Percentiles rank a stretch among this genome's conserved stretches.
Conservation (phyloP, 1,140 invertebrate species). For the Homalodisca vitripennis region DNA sequence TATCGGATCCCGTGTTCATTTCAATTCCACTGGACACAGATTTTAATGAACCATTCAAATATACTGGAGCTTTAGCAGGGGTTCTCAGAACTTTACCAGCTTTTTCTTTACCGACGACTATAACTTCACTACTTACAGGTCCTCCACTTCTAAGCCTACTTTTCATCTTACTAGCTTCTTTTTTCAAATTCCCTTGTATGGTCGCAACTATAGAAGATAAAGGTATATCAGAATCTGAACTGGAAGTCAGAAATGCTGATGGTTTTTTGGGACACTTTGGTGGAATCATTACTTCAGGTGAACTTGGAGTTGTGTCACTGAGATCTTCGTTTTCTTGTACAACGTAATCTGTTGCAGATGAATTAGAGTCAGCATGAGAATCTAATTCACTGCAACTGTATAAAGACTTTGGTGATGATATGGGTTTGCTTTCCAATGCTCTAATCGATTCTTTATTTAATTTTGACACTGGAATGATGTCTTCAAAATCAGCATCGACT, state of each 20-base stretch:
- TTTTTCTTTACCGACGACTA: slow-evolving; percentile 1
- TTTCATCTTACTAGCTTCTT: too few relatives aligned
- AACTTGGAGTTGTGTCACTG: too few relatives aligned
- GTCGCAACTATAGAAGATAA: not conserved
- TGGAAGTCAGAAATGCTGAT: not conserved
- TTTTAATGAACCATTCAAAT: slow-evolving; percentile 13
- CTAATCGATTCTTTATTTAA: not conserved
- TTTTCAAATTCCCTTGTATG: too few relatives aligned
- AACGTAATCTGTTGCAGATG: too few relatives aligned
- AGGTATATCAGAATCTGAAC: slow-evolving; percentile 14
- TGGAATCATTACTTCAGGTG: slow-evolving; percentile 12
- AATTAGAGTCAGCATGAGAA: too few relatives aligned
- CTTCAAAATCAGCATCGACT: not conserved
- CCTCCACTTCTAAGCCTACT: not conserved
- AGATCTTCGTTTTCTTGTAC: too few relatives aligned
- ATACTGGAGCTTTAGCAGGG: not conserved
- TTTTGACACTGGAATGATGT: not conserved
- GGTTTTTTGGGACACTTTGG: not conserved
- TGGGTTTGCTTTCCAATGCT: not conserved
- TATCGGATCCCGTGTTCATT: not conserved
- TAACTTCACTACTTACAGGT: not conserved
- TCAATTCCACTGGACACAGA: not conserved
- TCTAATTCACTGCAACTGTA: slow-evolving; percentile 3
- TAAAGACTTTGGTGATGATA: not conserved
- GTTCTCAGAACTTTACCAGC: not conserved